Percentiles rank a stretch among this genome's conserved stretches.
Conservation (phyloP, 2,113 vertebrate genomes). For the Sterna hirundo region DNA sequence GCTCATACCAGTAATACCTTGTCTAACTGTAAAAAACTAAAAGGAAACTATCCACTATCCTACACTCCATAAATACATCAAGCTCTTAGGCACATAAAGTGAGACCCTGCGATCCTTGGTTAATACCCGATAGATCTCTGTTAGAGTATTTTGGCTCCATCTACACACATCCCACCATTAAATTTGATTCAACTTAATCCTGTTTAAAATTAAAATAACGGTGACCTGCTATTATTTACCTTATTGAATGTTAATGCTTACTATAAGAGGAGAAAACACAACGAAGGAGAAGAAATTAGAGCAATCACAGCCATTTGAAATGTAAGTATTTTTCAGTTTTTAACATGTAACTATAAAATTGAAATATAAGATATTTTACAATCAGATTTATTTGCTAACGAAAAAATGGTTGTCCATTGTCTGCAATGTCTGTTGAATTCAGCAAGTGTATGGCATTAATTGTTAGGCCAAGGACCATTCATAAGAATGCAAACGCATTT, state of each 20-base stretch:
- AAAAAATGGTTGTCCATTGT: background rate
- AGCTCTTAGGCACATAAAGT: background rate
- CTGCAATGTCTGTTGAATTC: background rate
- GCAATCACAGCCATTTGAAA: background rate
- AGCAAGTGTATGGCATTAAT: background rate
- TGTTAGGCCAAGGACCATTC: background rate
- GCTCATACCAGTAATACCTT: conserved; percentile 34
- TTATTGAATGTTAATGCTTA: background rate
- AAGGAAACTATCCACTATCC: conserved; percentile 32
- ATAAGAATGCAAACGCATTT: background rate
- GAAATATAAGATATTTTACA: background rate
- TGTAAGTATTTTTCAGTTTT: background rate
- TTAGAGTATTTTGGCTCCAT: background rate
- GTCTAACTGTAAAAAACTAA: background rate
- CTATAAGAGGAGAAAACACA: background rate
- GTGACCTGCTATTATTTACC: background rate
- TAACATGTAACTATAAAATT: background rate
- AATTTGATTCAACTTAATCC: background rate
- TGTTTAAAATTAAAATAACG: background rate
- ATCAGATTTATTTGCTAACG: background rate
- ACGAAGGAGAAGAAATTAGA: background rate
- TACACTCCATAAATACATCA: conserved; percentile 48
- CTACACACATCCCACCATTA: background rate
- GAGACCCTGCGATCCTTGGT: background rate
- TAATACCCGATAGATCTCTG: background rate